Conservation (phyloP, 2,797 vertebrate genomes). For the Labeo calbasu region DNA sequence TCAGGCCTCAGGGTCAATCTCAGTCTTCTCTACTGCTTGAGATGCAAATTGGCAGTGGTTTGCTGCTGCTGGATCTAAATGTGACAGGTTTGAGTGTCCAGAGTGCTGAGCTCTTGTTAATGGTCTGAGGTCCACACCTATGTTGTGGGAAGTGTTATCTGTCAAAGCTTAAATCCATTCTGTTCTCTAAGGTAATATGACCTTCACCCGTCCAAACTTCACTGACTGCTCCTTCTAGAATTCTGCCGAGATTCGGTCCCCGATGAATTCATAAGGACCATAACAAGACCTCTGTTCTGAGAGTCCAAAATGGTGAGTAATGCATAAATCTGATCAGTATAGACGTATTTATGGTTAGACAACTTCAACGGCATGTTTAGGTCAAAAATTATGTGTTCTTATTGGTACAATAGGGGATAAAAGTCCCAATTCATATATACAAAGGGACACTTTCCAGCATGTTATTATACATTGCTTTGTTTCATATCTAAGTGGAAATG, state of each 20-base stretch:
- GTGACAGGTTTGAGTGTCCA: slow-evolving; percentile 49
- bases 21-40: slow-evolving; percentile 40
- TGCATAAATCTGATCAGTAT: slow-evolving; percentile 25
- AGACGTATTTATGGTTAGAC: slow-evolving; percentile 28
- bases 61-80: slow-evolving; percentile 44
- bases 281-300: not conserved
- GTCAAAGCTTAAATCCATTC: slow-evolving; percentile 44
- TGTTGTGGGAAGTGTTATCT: slow-evolving; percentile 48
- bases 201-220: slow-evolving; percentile 14
- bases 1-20: slow-evolving; percentile 25
- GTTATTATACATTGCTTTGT: not conserved
- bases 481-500: not conserved
- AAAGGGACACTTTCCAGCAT: not conserved
- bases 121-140: slow-evolving; percentile 50
- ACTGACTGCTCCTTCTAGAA: slow-evolving; percentile 24
- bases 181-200: slow-evolving; percentile 41
- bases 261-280: slow-evolving; percentile 17
- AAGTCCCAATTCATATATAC: not conserved
- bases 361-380: slow-evolving; percentile 34
- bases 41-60: slow-evolving; percentile 45
- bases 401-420: slow-evolving; percentile 6
- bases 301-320: slow-evolving; percentile 25
- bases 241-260: not conserved
- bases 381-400: slow-evolving; percentile 13
- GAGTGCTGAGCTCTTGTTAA: slow-evolving; percentile 54